Evolutionary conservation across 2,113 vertebrate genomes (phyloP).

Genomic region (Corynorhinus townsendii): DNA sequence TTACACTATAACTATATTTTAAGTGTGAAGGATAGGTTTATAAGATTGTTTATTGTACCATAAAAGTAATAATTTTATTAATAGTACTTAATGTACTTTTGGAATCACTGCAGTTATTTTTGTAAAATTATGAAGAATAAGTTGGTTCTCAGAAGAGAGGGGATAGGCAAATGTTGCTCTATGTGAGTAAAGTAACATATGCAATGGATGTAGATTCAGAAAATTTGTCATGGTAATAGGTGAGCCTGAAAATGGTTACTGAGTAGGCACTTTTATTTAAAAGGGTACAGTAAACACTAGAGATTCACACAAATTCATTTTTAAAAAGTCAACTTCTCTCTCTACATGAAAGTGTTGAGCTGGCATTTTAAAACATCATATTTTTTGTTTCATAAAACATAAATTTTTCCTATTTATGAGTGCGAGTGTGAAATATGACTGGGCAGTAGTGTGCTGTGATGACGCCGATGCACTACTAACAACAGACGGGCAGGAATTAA

Average conservation of each 20-base stretch:
- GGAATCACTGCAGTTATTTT: background rate
- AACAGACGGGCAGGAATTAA: background rate
- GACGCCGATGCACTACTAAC: background rate
- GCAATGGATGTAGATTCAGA: background rate
- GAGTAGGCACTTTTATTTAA: background rate
- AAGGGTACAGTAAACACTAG: background rate
- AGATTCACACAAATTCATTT: background rate
- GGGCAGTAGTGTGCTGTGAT: accelerated
- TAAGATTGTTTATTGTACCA: background rate
- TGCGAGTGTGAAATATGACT: background rate
- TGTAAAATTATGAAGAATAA: constrained; percentile 11
- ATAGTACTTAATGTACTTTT: background rate
- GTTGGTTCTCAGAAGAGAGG: background rate
- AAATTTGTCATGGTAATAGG: background rate
- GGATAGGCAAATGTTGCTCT: background rate
- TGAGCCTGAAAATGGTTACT: background rate
- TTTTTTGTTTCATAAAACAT: background rate
- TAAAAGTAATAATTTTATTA: constrained; percentile 17
- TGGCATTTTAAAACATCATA: background rate
- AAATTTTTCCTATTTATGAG: background rate
- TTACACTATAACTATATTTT: background rate
- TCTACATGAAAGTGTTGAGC: background rate
- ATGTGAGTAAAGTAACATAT: background rate
- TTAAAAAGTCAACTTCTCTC: background rate
- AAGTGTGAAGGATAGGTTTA: background rate